Evolutionary conservation across 2,797 vertebrate species (phyloP), one percentile per base, ranked within the genome.

Genomic region (Tadarida brasiliensis): DNA sequence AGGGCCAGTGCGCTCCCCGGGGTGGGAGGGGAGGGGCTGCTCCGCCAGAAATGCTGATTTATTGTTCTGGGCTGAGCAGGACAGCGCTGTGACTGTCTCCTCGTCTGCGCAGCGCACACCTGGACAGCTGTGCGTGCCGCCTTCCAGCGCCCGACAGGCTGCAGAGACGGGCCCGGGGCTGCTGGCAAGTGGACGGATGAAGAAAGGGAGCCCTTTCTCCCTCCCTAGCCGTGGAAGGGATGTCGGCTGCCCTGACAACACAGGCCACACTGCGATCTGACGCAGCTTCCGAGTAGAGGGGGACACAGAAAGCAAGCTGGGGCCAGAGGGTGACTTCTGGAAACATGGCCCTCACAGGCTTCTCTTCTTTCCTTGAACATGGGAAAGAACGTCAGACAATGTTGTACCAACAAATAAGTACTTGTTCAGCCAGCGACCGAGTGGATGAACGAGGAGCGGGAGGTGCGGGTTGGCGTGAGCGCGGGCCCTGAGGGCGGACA

Each of bases 321-420:
- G 91, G 57, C 80, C 71, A 28, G 54, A 26, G 77, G 33, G 19
- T 82, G 94, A 70, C 87, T 93, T 81, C 84, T 90, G 33, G 65
- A 96, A 91, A 84, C 54, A 26, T 0, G 20, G 15, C 74, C 57
- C 70, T 83, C 39, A 12, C 11, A 93, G 87, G 28, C 57, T 28
- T 56, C 49, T 90, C 47, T 63, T 65, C 11, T 4, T 89, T 90
- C 20, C 71, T 35, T 17, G 56, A 39, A 6, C 56, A 33, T 49
- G 70, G 67, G 61, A 84, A 71, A 88, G 63, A 78, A n/a, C 11
- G 17, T 39, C 28, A 85, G 47, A 74, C 8, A 56, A 49, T 24
- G 57, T n/a, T 68, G 22, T 76, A 74, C 12, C 47, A 88, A 49
- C 56, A 67, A 44, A 44, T 22, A 77, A 67, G 44, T 80, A 44